Evolutionary conservation across 2,797 vertebrate species (phyloP).

Genomic region (Muscicapa striata): DNA sequence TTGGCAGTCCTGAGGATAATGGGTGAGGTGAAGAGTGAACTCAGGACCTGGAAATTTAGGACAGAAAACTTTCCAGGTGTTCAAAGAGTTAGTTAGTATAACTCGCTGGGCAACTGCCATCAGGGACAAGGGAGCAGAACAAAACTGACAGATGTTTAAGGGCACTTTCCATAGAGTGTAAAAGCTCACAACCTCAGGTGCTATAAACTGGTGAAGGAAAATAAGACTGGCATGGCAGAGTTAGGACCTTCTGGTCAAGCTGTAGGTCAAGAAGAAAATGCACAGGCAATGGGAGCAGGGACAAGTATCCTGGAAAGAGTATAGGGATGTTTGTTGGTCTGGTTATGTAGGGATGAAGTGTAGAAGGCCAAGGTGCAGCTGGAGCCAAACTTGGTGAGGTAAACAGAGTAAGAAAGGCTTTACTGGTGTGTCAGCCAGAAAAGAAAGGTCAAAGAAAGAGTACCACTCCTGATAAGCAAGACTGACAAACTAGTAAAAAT

Average conservation of each 20-base stretch:
- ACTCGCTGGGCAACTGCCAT: neutral
- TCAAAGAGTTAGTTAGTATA: neutral
- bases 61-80: neutral
- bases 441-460: neutral
- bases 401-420: neutral
- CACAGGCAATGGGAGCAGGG: neutral
- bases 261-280: neutral
- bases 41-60: neutral
- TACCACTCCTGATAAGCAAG: neutral
- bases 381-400: neutral
- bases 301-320: neutral
- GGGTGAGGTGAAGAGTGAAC: neutral
- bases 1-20: neutral
- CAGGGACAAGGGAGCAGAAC: neutral
- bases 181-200: neutral
- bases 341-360: neutral
- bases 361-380: neutral
- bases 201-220: neutral
- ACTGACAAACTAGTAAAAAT: neutral
- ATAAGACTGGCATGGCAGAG: neutral
- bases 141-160: neutral
- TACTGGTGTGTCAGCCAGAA: neutral
- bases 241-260: neutral
- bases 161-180: fast-evolving
- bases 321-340: neutral